These are phyloP conservation scores for Dryobates pubescens DNA, from an alignment of 2,797 vertebrate species.

Conservation along the genomic window DNA sequence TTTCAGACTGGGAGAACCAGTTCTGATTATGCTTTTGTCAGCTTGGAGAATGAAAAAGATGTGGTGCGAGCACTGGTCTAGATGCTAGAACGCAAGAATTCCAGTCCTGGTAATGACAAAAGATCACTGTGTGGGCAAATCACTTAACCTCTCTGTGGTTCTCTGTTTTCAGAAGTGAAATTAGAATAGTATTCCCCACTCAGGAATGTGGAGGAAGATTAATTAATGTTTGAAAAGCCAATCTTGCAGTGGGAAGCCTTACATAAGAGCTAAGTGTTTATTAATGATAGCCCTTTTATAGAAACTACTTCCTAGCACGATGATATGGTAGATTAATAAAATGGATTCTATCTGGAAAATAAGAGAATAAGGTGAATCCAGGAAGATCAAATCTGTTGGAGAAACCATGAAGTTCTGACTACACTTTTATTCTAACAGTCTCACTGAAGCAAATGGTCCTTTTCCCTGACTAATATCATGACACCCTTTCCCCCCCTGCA, in stretches of 20 bases:
- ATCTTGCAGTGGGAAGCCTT: slow-evolving; percentile 46
- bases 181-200: slow-evolving; percentile 24
- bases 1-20: slow-evolving; percentile 33
- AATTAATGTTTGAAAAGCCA: slow-evolving; percentile 60
- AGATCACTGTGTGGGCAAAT: slow-evolving; percentile 19
- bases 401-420: slow-evolving; percentile 20
- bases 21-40: slow-evolving; percentile 44
- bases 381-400: not conserved
- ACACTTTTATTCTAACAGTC: not conserved
- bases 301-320: slow-evolving; percentile 16
- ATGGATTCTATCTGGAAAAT: slow-evolving; percentile 24
- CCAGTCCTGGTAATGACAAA: not conserved
- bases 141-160: slow-evolving; percentile 16
- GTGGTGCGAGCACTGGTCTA: slow-evolving; percentile 1
- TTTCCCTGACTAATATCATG: not conserved
- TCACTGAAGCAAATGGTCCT: not conserved
- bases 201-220: slow-evolving; percentile 40
- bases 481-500: not conserved
- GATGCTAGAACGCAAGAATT: slow-evolving; percentile 14
- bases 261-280: slow-evolving; percentile 43
- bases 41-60: slow-evolving; percentile 10
- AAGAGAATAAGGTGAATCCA: slow-evolving; percentile 14
- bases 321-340: slow-evolving; percentile 34
- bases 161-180: not conserved
- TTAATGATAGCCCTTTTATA: slow-evolving; percentile 26